Evolutionary conservation across 2,888 invertebrate genomes (phyloP).

Genomic region (Drosophila nigritarsus): DNA sequence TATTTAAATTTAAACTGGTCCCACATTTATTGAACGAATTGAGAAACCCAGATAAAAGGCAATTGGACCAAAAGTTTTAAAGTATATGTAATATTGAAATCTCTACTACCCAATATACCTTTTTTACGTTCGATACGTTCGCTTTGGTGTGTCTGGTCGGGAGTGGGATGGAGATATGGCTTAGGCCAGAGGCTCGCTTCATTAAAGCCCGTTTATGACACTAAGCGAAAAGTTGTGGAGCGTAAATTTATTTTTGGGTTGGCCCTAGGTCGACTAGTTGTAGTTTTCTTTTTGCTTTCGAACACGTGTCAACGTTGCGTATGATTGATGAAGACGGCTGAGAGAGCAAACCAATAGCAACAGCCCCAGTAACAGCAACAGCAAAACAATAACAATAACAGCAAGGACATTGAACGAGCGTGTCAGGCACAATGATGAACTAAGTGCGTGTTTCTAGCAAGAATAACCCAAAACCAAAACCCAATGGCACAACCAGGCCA

Average conservation of each 20-base stretch:
- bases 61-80: background rate
- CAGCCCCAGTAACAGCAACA: conserved; percentile 12
- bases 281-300: conserved; percentile 53
- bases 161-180: background rate
- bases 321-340: conserved; percentile 71
- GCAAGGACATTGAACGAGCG: conserved; percentile 52
- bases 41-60: background rate
- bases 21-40: background rate
- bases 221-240: conserved; percentile 59
- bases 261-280: conserved; percentile 5
- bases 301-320: conserved; percentile 76
- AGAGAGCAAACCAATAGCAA: conserved; percentile 18
- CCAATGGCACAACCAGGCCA: background rate
- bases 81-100: background rate
- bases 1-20: background rate
- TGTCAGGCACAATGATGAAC: conserved; percentile 62
- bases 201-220: conserved; percentile 72
- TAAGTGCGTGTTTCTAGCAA: conserved; percentile 45
- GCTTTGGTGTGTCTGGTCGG: background rate
- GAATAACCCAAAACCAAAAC: conserved; percentile 1
- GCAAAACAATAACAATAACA: conserved; percentile 53
- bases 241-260: conserved; percentile 40
- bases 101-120: background rate
- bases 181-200: conserved; percentile 48
- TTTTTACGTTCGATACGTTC: background rate